These are phyloP conservation scores for Phaenicophaeus curvirostris DNA, from an alignment of 2,797 vertebrate species.

Conservation along the genomic window DNA sequence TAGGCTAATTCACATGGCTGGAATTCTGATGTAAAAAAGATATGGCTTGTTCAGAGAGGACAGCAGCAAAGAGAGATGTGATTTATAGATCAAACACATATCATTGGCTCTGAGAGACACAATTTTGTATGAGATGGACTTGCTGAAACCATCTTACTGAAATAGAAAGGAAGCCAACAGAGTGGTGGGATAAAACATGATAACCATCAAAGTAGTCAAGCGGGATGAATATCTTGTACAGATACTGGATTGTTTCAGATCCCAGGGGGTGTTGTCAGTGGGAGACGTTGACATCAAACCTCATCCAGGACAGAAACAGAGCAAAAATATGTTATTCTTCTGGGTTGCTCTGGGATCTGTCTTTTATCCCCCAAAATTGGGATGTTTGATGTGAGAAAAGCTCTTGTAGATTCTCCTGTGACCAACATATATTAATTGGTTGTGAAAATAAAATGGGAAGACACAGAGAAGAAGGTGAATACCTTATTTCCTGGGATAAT, in stretches of 20 bases:
- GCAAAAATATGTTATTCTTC: not conserved
- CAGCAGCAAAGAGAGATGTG: not conserved
- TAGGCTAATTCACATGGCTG: not conserved
- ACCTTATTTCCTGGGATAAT: not conserved
- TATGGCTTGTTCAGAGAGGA: not conserved
- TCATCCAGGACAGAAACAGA: not conserved
- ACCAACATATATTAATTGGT: not conserved
- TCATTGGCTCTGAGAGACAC: not conserved
- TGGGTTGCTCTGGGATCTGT: not conserved
- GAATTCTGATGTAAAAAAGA: slow-evolving; percentile 39
- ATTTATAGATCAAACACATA: not conserved
- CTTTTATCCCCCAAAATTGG: not conserved
- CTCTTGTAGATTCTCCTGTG: not conserved
- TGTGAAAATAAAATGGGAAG: not conserved
- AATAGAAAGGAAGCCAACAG: not conserved
- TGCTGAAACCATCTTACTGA: not conserved
- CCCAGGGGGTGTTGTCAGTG: not conserved
- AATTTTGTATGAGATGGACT: not conserved
- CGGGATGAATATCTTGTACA: not conserved
- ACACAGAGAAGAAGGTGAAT: not conserved
- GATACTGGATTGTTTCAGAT: not conserved
- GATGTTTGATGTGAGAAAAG: not conserved
- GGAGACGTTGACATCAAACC: not conserved
- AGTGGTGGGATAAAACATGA: not conserved
- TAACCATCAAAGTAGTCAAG: not conserved